phyloP scores from a whole-genome alignment of 2,113 vertebrate species.

The Ctenomys sociabilis region DNA sequence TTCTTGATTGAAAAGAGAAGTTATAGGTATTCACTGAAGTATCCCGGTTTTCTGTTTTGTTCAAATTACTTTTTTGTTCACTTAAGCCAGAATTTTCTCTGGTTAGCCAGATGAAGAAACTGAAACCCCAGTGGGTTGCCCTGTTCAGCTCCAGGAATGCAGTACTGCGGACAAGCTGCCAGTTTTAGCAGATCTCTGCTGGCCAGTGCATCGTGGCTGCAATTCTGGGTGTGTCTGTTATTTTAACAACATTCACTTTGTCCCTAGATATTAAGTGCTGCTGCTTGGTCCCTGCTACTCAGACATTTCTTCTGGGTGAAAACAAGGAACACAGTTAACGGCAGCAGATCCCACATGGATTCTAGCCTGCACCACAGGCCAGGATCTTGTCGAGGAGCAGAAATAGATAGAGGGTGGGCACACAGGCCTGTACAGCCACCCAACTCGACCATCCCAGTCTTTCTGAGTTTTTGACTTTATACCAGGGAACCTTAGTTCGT shows the following conservation, averaged over 20 bases:
- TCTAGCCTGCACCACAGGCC: not conserved
- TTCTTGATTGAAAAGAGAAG: not conserved
- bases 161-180: rapidly evolving
- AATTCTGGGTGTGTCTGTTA: not conserved
- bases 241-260: rapidly evolving
- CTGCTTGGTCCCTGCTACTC: not conserved
- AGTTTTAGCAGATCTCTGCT: not conserved
- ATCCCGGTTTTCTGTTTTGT: not conserved
- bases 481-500: not conserved
- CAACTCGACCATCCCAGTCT: too few species aligned
- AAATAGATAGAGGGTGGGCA: rapidly evolving
- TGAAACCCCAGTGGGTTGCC: not conserved
- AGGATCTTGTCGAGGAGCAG: not conserved
- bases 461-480: not conserved
- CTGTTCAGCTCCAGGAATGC: not conserved
- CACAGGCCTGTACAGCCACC: rapidly evolving
- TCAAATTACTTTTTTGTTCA: not conserved
- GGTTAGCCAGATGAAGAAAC: not conserved
- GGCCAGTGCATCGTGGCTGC: rapidly evolving
- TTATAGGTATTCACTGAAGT: not conserved
- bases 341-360: not conserved
- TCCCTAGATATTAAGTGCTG: rapidly evolving
- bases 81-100: not conserved
- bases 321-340: not conserved
- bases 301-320: not conserved